Evolutionary conservation across 2,113 vertebrate species (phyloP).

Genomic region (Felis catus): F.catus_Fca126_mat1.0 CM031416.1:20238001-20238500

Average conservation of each 20-base stretch:
- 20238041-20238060: background rate
- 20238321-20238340: background rate
- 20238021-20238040: background rate
- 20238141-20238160: background rate
- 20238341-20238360: rapidly evolving
- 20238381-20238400: background rate
- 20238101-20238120: background rate
- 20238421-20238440: background rate
- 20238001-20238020: background rate
- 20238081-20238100: background rate
- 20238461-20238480: background rate
- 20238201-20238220: background rate
- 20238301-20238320: background rate
- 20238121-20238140: background rate
- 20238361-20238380: background rate
- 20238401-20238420: background rate
- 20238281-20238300: background rate
- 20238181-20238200: background rate
- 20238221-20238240: rapidly evolving
- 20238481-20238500: background rate
- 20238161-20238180: background rate
- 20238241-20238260: background rate
- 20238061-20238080: background rate
- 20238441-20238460: slow-evolving; percentile 1
- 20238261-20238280: background rate